Percentiles rank a stretch among this genome's conserved stretches.
phyloP scores from a whole-genome alignment of 2,888 invertebrate species.

The Xylota segnis region DNA sequence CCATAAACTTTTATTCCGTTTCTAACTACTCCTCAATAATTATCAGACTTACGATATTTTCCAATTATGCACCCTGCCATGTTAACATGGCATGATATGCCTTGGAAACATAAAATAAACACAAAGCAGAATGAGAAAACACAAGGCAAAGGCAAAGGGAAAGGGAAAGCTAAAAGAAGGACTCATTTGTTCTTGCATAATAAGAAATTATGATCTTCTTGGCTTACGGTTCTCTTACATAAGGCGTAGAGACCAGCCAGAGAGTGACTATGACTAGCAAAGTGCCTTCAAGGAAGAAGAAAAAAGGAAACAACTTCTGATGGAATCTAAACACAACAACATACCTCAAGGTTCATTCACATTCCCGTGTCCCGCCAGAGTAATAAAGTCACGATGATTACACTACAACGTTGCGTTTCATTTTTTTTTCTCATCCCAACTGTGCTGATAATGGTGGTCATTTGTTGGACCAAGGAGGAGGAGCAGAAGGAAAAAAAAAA shows the following conservation, averaged over 20 bases:
- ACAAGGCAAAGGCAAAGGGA: background rate
- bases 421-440: constrained; percentile 15
- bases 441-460: constrained; percentile 66
- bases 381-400: constrained; percentile 68
- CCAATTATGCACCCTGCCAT: constrained; percentile 55
- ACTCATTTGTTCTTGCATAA: constrained; percentile 64
- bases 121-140: constrained; percentile 1
- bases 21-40: constrained; percentile 12
- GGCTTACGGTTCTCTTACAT: constrained; percentile 58
- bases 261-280: constrained; percentile 4
- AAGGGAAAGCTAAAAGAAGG: constrained; percentile 25
- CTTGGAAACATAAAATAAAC: constrained; percentile 21
- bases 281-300: constrained; percentile 24
- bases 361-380: constrained; percentile 42
- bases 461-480: constrained; percentile 45
- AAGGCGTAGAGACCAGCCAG: constrained; percentile 29
- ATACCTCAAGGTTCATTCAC: constrained; percentile 58
- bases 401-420: constrained; percentile 8
- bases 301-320: constrained; percentile 37
- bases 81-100: constrained; percentile 63
- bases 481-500: background rate
- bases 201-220: constrained; percentile 61
- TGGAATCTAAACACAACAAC: constrained; percentile 55
- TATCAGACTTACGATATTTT: constrained; percentile 35
- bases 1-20: too few species aligned